phyloP scores from a whole-genome alignment of 2,113 vertebrate species.

The Serinus canaria region DNA sequence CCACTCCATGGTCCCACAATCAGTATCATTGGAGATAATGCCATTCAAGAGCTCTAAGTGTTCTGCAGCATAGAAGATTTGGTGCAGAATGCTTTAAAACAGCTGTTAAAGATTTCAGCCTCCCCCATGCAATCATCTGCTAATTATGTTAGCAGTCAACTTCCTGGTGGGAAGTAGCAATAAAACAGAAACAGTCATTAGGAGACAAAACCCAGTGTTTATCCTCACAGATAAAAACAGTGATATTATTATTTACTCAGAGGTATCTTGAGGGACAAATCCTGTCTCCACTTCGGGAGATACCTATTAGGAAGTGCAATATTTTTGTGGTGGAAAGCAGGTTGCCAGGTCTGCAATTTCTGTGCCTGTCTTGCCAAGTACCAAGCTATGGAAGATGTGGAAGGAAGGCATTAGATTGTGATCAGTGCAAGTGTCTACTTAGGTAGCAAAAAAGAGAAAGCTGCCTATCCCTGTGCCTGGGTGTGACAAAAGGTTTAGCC shows the following conservation, averaged over 20 bases:
- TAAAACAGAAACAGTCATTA: conserved; percentile 64
- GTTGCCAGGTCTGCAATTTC: not conserved
- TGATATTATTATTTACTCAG: conserved; percentile 34
- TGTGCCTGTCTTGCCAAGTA: not conserved
- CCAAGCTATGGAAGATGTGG: not conserved
- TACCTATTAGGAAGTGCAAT: not conserved
- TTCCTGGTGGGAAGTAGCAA: conserved; percentile 60
- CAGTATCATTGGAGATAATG: not conserved
- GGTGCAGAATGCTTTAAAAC: conserved; percentile 28
- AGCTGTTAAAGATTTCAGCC: conserved; percentile 49
- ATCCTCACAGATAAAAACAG: conserved; percentile 29
- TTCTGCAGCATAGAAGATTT: not conserved
- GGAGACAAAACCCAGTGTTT: conserved; percentile 33
- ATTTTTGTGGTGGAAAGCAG: not conserved
- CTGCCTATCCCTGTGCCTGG: not conserved
- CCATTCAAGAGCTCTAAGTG: not conserved
- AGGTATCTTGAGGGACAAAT: conserved; percentile 6
- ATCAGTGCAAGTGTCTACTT: not conserved
- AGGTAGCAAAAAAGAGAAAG: not conserved
- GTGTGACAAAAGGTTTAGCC: not conserved
- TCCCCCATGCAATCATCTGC: conserved; percentile 41
- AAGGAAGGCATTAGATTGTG: not conserved
- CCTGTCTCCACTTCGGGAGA: not conserved
- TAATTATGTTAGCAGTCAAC: conserved; percentile 62
- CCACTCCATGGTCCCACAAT: not conserved